phyloP scores from a whole-genome alignment of 2,113 vertebrate genomes.

The Macrotis lagotis region DNA sequence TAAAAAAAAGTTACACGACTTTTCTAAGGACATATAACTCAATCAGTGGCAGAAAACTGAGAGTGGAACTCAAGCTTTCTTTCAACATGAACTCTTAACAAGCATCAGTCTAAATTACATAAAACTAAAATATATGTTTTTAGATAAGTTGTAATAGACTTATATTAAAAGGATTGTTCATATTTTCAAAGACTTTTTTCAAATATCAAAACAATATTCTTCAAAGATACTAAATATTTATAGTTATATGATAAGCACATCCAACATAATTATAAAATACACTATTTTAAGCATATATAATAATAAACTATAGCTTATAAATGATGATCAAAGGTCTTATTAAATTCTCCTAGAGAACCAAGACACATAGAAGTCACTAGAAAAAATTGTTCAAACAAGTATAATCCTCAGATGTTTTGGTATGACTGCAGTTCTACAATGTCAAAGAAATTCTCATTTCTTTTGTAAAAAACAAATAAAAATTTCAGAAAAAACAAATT shows the following conservation, averaged over 20 bases:
- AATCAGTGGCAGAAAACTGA: not conserved
- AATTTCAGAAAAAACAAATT: constrained; percentile 18
- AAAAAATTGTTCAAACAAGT: not conserved
- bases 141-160: constrained; percentile 24
- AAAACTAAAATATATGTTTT: constrained; percentile 7
- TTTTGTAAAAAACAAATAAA: constrained; percentile 32
- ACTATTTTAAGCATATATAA: constrained; percentile 23
- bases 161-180: not conserved
- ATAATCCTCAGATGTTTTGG: constrained; percentile 11
- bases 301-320: constrained; percentile 25
- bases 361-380: constrained; percentile 21
- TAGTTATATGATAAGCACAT: too few species aligned
- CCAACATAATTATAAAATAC: constrained; percentile 23
- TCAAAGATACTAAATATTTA: too few species aligned
- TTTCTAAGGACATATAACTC: not conserved
- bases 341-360: constrained; percentile 27
- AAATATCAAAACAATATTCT: not conserved
- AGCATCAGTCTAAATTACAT: constrained; percentile 30
- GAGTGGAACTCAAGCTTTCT: not conserved
- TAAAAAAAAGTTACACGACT: too few species aligned
- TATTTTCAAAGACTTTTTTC: constrained; percentile 19
- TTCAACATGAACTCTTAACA: not conserved
- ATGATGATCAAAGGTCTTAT: constrained; percentile 50
- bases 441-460: constrained; percentile 6
- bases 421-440: not conserved